Percentiles rank a stretch among this genome's conserved stretches.
Evolutionary conservation across 2,888 invertebrate genomes (phyloP).

Genomic region (Cancer borealis): DNA sequence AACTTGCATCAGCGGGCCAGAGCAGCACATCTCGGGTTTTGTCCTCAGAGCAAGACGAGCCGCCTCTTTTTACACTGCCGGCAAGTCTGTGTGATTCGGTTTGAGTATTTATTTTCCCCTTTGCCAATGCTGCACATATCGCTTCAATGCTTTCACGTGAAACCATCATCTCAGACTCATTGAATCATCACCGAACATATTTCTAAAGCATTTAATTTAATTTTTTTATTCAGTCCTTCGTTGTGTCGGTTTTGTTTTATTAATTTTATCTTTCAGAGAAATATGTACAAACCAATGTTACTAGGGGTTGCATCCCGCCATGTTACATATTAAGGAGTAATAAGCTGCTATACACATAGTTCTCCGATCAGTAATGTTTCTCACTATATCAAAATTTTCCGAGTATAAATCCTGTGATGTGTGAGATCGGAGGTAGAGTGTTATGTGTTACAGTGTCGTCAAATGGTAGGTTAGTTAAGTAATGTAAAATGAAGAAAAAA

Average conservation of each 20-base stretch:
- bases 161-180: not conserved
- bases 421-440: conserved; percentile 1
- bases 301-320: conserved; percentile 48
- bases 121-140: not conserved
- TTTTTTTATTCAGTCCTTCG: not conserved
- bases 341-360: conserved; percentile 22
- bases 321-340: conserved; percentile 8
- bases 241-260: conserved; percentile 30
- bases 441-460: conserved; percentile 25
- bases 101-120: not conserved
- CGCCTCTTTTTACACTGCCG: not conserved
- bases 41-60: not conserved
- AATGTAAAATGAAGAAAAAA: not conserved
- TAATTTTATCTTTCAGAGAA: conserved; percentile 51
- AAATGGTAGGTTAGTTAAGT: not conserved
- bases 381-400: conserved; percentile 26
- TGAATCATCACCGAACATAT: not conserved
- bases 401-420: not conserved
- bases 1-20: not conserved
- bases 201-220: not conserved
- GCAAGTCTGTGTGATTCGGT: conserved; percentile 23
- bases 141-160: conserved; percentile 3
- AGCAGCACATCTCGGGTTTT: not conserved
- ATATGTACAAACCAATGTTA: conserved; percentile 59
- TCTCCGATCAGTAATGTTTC: conserved; percentile 3